Evolutionary conservation across 2,113 vertebrate species (phyloP).

Genomic region (Lethenteron reissneri): DNA sequence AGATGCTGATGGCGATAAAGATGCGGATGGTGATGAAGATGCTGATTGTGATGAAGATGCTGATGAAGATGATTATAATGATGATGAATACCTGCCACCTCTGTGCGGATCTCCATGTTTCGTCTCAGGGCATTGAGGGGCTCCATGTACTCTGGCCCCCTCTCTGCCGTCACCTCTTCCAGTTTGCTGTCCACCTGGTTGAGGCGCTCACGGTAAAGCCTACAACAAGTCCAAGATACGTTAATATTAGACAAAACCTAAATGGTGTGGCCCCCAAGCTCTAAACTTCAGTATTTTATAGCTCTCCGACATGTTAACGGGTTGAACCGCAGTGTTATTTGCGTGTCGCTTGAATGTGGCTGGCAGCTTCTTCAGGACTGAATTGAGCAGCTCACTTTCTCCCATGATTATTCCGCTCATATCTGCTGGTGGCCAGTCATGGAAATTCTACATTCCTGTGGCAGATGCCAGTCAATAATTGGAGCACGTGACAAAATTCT

Average conservation of each 20-base stretch:
- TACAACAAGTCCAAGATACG: conserved; percentile 13
- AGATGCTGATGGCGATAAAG: no score
- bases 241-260: not conserved
- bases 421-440: no score
- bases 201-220: conserved; percentile 84
- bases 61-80: no score
- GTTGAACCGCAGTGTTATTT: not conserved
- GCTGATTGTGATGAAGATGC: no score
- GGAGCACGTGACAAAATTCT: no score
- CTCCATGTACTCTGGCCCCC: conserved; percentile 88
- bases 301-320: not conserved
- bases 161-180: conserved; percentile 86
- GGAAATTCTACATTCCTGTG: no score
- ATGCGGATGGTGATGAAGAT: no score
- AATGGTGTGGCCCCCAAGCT: not conserved
- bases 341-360: not conserved
- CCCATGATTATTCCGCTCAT: not conserved
- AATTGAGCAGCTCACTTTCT: not conserved
- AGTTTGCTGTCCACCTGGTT: conserved; percentile 94
- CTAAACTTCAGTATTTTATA: no score
- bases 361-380: not conserved
- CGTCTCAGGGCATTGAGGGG: conserved; percentile 85
- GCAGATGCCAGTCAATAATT: no score
- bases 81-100: conserved; percentile 54
- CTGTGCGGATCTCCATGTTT: conserved; percentile 98